A percentile compares a stretch with the other conserved stretches of the same genome.
Evolutionary conservation across 2,113 vertebrate species (phyloP).

Genomic region (Zosterops japonicus): DNA sequence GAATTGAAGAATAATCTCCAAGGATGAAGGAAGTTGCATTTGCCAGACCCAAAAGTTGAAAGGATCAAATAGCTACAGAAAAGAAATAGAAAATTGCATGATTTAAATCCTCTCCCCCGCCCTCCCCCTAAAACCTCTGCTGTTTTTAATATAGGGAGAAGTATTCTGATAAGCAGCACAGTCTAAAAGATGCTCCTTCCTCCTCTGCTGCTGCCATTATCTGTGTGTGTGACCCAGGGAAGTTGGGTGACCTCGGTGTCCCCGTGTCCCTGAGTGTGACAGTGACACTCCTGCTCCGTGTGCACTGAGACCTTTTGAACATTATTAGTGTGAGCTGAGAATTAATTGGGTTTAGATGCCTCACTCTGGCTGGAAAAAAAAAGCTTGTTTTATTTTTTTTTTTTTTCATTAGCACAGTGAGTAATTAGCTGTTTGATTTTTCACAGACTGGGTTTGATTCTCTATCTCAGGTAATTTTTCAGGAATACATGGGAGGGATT

Average conservation of each 20-base stretch:
- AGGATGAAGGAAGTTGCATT: conserved; percentile 54
- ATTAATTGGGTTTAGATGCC: neutral
- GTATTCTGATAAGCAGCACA: neutral
- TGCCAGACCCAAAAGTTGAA: conserved; percentile 37
- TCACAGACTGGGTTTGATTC: neutral
- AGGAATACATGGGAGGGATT: neutral
- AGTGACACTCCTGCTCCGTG: neutral
- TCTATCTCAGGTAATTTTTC: neutral
- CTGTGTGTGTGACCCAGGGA: neutral
- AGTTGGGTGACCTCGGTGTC: accelerated
- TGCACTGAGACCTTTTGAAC: accelerated
- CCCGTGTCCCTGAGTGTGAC: neutral
- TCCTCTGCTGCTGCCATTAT: neutral
- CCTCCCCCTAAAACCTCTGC: neutral
- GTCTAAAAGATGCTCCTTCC: neutral
- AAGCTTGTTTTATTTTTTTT: neutral
- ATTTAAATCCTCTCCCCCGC: neutral
- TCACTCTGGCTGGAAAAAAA: neutral
- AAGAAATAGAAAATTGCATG: neutral
- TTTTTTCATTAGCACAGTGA: neutral
- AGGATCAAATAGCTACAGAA: conserved; percentile 37
- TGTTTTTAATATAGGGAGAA: neutral
- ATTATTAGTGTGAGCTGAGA: neutral
- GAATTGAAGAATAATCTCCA: conserved; percentile 64
- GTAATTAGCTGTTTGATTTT: neutral